Evolutionary conservation across 2,888 invertebrate species (phyloP).

Genomic region (Melanostoma mellinum): DNA sequence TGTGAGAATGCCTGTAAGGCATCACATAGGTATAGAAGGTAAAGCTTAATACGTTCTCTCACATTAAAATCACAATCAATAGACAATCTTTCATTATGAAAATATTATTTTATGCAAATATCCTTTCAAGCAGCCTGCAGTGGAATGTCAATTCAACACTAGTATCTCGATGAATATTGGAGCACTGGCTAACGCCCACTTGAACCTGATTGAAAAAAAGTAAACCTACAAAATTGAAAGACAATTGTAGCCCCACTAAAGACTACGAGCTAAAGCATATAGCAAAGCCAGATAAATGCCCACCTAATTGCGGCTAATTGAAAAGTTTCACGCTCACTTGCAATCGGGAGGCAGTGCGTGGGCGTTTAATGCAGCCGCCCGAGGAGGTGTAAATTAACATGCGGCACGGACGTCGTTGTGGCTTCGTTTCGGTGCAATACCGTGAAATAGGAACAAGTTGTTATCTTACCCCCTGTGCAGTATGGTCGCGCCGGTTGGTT

Average conservation of each 20-base stretch:
- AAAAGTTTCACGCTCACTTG: constrained; percentile 71
- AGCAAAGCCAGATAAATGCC: constrained; percentile 49
- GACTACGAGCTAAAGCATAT: background rate
- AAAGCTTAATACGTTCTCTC: constrained; percentile 27
- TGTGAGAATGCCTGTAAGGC: constrained; percentile 48
- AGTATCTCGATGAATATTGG: constrained; percentile 30
- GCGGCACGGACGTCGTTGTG: constrained; percentile 1
- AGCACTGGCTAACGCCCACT: constrained; percentile 52
- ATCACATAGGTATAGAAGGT: background rate
- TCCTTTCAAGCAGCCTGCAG: constrained; percentile 23
- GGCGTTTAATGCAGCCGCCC: constrained; percentile 58
- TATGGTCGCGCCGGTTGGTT: constrained; percentile 25
- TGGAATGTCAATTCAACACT: constrained; percentile 55
- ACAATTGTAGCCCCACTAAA: constrained; percentile 27
- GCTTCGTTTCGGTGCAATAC: constrained; percentile 45
- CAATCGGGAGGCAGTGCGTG: constrained; percentile 58
- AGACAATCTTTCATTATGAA: constrained; percentile 40
- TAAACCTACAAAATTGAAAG: constrained; percentile 3
- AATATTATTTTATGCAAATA: constrained; percentile 66
- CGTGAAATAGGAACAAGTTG: constrained; percentile 41
- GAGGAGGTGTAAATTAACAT: constrained; percentile 65
- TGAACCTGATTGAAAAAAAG: constrained; percentile 14
- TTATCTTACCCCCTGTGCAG: constrained; percentile 20
- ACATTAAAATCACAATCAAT: constrained; percentile 52
- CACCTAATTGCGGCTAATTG: constrained; percentile 69